Evolutionary conservation across 2,113 vertebrate species (phyloP).

Genomic region (Muntiacus muntjak): DNA sequence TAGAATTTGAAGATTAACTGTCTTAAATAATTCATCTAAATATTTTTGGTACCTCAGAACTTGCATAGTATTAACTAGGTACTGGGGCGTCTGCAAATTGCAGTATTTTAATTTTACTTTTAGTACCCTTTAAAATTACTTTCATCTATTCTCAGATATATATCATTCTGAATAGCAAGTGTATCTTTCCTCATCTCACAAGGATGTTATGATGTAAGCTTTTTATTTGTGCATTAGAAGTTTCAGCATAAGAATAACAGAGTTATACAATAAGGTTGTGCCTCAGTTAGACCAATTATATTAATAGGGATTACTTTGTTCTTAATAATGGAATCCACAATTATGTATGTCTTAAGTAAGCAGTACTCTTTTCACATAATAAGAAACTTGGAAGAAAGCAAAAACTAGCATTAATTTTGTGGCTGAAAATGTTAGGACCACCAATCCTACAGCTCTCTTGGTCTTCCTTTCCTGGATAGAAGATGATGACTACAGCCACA

Average conservation of each 20-base stretch:
- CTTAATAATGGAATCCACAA: not conserved
- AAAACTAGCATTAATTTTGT: not conserved
- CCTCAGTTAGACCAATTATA: not conserved
- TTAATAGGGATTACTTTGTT: not conserved
- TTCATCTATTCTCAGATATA: not conserved
- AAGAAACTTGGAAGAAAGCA: not conserved
- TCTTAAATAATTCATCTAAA: not conserved
- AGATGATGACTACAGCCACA: not conserved
- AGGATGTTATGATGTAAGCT: not conserved
- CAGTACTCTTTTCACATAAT: not conserved
- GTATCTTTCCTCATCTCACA: not conserved
- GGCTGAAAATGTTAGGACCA: not conserved
- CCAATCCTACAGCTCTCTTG: not conserved
- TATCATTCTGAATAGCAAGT: not conserved
- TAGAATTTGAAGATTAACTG: not conserved
- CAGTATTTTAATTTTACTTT: not conserved
- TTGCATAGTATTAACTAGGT: not conserved
- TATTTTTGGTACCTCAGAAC: not conserved
- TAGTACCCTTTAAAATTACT: not conserved
- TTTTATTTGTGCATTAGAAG: not conserved
- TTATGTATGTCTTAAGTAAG: not conserved
- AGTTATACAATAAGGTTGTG: not conserved
- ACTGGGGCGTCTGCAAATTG: not conserved
- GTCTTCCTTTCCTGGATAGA: not conserved
- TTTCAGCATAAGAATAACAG: not conserved